Evolutionary conservation across 2,113 vertebrate species (phyloP).

Genomic region (Apteryx mantelli): DNA sequence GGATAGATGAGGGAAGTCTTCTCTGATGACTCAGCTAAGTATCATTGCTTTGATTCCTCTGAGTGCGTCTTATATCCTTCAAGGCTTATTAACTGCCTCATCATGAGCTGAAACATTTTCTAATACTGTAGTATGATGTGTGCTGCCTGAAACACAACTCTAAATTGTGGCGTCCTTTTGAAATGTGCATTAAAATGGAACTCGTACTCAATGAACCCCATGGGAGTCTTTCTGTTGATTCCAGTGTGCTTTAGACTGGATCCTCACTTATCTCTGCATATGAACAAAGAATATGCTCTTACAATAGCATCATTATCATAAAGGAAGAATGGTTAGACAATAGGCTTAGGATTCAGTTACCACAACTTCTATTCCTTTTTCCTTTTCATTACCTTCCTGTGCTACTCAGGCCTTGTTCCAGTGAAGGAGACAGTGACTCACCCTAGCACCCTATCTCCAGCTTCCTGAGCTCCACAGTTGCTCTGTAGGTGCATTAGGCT

Average conservation of each 20-base stretch:
- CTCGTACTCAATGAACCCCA: neutral
- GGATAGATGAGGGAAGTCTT: constrained; percentile 41
- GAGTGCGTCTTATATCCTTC: constrained; percentile 48
- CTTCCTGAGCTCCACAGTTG: neutral
- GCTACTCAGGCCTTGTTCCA: neutral
- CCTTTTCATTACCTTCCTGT: neutral
- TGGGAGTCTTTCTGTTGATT: neutral
- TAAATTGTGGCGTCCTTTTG: constrained; percentile 9
- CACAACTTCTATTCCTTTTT: neutral
- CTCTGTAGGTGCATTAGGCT: neutral
- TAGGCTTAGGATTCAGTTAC: neutral
- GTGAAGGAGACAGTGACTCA: neutral
- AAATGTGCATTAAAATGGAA: constrained; percentile 28
- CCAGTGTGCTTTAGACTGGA: neutral
- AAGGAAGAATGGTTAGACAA: neutral
- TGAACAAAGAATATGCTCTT: neutral
- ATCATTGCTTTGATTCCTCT: constrained; percentile 53
- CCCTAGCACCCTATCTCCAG: neutral
- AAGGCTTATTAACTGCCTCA: constrained; percentile 64
- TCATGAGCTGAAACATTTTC: constrained; percentile 45
- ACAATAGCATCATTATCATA: neutral
- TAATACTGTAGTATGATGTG: constrained; percentile 16
- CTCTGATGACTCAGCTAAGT: constrained; percentile 63
- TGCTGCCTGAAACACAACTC: constrained; percentile 36
- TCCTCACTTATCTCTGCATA: neutral